phyloP scores from a whole-genome alignment of 2,113 vertebrate genomes.

The Hirundichthys speculiger region DNA sequence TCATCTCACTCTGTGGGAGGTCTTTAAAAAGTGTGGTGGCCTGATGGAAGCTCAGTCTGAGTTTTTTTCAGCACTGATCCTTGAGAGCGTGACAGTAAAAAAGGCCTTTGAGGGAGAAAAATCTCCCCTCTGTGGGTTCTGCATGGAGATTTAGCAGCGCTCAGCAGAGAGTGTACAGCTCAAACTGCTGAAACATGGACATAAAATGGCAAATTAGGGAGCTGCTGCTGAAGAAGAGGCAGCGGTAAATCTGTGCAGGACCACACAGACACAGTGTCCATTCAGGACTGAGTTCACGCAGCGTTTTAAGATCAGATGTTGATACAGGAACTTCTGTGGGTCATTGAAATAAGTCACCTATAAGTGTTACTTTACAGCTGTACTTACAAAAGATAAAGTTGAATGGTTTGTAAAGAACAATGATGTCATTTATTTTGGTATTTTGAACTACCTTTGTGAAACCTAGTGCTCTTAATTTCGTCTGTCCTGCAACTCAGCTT shows the following conservation, averaged over 20 bases:
- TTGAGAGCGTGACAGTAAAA: conserved; percentile 34
- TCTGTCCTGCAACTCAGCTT: too few species aligned
- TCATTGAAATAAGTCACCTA: too few species aligned
- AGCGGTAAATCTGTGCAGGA: conserved; percentile 33
- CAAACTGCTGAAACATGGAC: conserved; percentile 38
- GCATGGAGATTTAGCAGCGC: conserved; percentile 35
- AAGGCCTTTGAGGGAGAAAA: conserved; percentile 48
- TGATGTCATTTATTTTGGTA: too few species aligned
- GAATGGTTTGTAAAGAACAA: too few species aligned
- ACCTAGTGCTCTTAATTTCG: too few species aligned
- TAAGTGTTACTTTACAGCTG: too few species aligned
- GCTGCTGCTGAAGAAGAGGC: conserved; percentile 20
- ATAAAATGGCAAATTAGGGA: conserved; percentile 37
- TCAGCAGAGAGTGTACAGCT: conserved; percentile 41
- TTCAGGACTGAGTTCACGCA: conserved; percentile 10
- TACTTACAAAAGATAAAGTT: too few species aligned
- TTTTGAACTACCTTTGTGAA: too few species aligned
- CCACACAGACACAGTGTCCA: conserved; percentile 19
- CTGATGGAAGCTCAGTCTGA: conserved; percentile 48
- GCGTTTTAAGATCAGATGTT: conserved; percentile 16
- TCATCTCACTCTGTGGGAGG: conserved; percentile 60
- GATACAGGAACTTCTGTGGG: background rate
- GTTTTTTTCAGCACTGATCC: conserved; percentile 37
- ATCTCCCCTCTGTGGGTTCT: conserved; percentile 31
- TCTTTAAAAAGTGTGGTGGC: conserved; percentile 47